Percentiles rank a stretch among this genome's conserved stretches.
These are phyloP conservation scores for Paradisaea rubra DNA, from an alignment of 2,113 vertebrate species.

Conservation along the genomic window DNA sequence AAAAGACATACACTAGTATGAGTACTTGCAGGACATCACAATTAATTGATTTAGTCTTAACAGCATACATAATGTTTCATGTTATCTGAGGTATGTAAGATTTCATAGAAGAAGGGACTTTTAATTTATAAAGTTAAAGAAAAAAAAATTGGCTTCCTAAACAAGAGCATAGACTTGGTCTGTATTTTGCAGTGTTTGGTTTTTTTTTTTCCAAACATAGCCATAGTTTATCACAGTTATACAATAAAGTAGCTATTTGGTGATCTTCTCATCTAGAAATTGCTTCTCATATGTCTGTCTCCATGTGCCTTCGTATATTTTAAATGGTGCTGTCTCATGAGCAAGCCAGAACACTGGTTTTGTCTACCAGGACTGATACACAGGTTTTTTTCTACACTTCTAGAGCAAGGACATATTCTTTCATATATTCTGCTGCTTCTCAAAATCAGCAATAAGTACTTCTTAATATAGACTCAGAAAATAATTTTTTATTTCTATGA, in stretches of 20 bases:
- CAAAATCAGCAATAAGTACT: not conserved
- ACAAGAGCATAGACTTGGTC: not conserved
- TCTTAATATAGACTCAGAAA: not conserved
- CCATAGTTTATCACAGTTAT: not conserved
- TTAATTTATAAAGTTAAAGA: not conserved
- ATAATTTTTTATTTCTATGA: not conserved
- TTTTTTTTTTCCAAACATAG: not conserved
- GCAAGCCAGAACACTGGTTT: not conserved
- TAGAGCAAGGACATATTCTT: not conserved
- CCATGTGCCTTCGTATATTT: not conserved
- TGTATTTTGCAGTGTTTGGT: not conserved
- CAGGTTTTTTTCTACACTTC: not conserved
- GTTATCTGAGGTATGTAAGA: not conserved
- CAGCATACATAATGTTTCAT: not conserved
- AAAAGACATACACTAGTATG: not conserved
- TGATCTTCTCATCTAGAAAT: constrained; percentile 8
- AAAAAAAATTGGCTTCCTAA: not conserved
- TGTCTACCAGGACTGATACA: not conserved
- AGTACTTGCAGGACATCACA: not conserved
- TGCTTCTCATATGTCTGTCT: not conserved
- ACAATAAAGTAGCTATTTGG: not conserved
- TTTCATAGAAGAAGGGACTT: not conserved
- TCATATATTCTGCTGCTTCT: not conserved
- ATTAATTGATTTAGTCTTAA: not conserved
- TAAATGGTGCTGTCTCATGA: not conserved